Conservation (phyloP, 2,888 invertebrate genomes). For the Drosophila maculinotata region DNA sequence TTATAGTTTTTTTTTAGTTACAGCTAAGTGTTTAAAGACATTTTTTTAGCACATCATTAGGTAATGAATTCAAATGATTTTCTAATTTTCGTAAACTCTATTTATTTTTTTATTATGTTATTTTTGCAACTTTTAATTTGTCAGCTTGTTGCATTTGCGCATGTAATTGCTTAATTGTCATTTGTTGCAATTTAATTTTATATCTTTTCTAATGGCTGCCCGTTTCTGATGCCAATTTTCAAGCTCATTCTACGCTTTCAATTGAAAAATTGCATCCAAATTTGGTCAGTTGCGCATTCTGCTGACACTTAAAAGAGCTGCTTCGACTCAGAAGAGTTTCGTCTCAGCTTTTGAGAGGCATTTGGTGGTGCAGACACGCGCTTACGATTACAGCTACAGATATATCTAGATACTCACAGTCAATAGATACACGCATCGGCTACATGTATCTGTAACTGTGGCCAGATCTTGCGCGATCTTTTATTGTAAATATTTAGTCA, state of each 20-base stretch:
- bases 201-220: slow-evolving; percentile 20
- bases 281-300: slow-evolving; percentile 52
- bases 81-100: neutral
- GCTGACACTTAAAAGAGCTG: slow-evolving; percentile 48
- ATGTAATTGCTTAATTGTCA: slow-evolving; percentile 42
- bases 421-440: slow-evolving; percentile 40
- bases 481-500: slow-evolving; percentile 4
- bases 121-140: slow-evolving; percentile 2
- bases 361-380: slow-evolving; percentile 73
- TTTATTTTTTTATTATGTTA: neutral
- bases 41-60: too few species aligned
- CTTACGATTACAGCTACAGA: slow-evolving; percentile 41
- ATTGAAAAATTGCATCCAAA: slow-evolving; percentile 67
- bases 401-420: slow-evolving; percentile 10
- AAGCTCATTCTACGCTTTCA: slow-evolving; percentile 41
- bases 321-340: slow-evolving; percentile 5
- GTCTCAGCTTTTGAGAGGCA: slow-evolving; percentile 13
- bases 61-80: neutral
- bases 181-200: slow-evolving; percentile 19
- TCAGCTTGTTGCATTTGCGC: slow-evolving; percentile 9
- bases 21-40: too few species aligned
- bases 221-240: slow-evolving; percentile 43
- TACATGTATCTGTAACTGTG: slow-evolving; percentile 35
- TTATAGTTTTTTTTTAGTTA: slow-evolving; percentile 1
- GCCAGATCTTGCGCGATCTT: slow-evolving; percentile 6